These are phyloP conservation scores for Colius striatus DNA, from an alignment of 2,113 vertebrate genomes.

Conservation along the genomic window DNA sequence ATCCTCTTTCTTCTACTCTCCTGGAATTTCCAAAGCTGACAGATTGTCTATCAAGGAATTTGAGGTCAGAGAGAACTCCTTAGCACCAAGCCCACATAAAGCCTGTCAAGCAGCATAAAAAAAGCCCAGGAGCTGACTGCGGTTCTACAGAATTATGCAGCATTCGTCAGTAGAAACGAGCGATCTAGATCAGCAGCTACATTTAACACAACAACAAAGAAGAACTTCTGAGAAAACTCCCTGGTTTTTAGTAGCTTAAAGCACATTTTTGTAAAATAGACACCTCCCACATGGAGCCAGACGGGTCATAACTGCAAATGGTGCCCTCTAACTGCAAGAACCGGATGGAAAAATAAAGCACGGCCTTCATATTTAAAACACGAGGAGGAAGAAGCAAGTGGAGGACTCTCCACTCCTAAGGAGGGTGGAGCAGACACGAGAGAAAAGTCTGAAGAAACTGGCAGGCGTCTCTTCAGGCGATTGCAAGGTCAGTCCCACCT, in stretches of 20 bases:
- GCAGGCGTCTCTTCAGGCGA: constrained; percentile 44
- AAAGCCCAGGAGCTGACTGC: constrained; percentile 54
- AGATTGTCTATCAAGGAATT: constrained; percentile 66
- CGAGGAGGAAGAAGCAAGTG: not conserved
- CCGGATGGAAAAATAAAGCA: constrained; percentile 37
- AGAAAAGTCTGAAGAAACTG: constrained; percentile 60
- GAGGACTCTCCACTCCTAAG: constrained; percentile 1
- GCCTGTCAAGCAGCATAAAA: constrained; percentile 56
- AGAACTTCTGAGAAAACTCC: not conserved
- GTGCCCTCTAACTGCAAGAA: constrained; percentile 62
- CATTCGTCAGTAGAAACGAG: not conserved
- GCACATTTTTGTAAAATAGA: constrained; percentile 20
- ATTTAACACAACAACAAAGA: constrained; percentile 28
- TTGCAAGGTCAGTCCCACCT: constrained; percentile 67
- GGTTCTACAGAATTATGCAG: constrained; percentile 43
- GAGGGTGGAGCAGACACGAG: constrained; percentile 39
- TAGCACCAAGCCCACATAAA: constrained; percentile 61
- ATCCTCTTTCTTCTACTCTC: constrained; percentile 52
- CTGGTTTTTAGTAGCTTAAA: constrained; percentile 21
- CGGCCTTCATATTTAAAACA: constrained; percentile 38
- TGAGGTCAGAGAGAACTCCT: constrained; percentile 64
- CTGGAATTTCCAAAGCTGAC: constrained; percentile 60
- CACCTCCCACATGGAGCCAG: constrained; percentile 30
- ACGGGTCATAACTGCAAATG: constrained; percentile 11
- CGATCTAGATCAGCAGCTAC: constrained; percentile 52